Evolutionary conservation across 2,888 invertebrate species (phyloP), one percentile per base, ranked within the genome.

Genomic region (Axea sp.): DNA sequence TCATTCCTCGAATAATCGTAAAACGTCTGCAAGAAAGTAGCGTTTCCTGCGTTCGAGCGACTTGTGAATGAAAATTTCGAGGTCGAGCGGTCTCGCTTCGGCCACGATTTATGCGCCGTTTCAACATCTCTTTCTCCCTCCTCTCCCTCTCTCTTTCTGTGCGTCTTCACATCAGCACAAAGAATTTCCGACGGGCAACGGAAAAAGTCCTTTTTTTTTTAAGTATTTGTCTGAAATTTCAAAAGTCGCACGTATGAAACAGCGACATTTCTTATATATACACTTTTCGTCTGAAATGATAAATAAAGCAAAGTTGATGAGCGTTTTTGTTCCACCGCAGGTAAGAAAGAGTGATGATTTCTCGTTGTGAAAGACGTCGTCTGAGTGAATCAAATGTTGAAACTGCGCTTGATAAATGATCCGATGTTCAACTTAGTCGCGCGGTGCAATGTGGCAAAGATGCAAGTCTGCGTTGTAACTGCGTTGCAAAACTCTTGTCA

Each of bases 21-120:
- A 64, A 64, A 33, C 64, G 64, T 31, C 14, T n/a, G 22, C 43
- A 30, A 43, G 53, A 53, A 43, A 65, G 45, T 53, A 12, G 33
- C 45, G 51, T 65, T 65, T 64, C 64, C 64, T 51, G 64, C 39
- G 41, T 33, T 28, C 53, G 65, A 33, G 30, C 19, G 26, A 64
- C 45, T 65, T 45, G 65, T 65, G 65, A 65, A 65, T 65, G 65
- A 65, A 65, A 55, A 65, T 65, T 65, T 65, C 65, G 55, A 65
- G 65, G 65, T 65, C 65, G 55, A 53, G 43, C 53, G 41, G 53
- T 53, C 53, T 51, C 64, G 64, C 33, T 31, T 41, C n/a, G n/a
- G n/a, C n/a, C 37, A 45, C 53, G 64, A 35, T 53, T 53, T 53
- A 53, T 53, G 64, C 64, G 64, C 51, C 1, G 24, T 51, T 51